phyloP scores from a whole-genome alignment of 2,888 invertebrate species.

The Meteorus colon region DNA sequence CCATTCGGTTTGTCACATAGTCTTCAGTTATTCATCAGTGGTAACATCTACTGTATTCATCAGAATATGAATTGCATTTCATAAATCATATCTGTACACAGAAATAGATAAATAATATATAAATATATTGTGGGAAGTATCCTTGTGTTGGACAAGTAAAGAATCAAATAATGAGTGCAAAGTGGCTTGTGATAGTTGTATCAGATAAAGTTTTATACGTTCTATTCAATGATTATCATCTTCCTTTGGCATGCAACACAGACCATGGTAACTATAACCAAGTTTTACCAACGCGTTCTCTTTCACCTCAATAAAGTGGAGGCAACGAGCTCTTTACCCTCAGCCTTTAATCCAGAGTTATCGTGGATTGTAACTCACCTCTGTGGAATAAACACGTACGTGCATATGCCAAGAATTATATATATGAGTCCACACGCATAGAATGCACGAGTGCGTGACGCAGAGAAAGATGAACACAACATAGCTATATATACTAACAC shows the following conservation, averaged over 20 bases:
- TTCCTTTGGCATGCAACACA: slow-evolving; percentile 33
- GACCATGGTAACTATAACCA: slow-evolving; percentile 21
- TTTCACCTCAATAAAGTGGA: slow-evolving; percentile 31
- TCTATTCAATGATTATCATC: slow-evolving; percentile 48
- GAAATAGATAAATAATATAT: slow-evolving; percentile 3
- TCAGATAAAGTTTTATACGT: slow-evolving; percentile 48
- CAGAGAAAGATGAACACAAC: slow-evolving; percentile 35
- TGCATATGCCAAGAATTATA: slow-evolving; percentile 23
- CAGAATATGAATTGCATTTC: no score
- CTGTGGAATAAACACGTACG: slow-evolving; percentile 33
- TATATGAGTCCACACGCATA: slow-evolving; percentile 26
- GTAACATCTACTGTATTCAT: no score
- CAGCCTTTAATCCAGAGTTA: slow-evolving; percentile 36
- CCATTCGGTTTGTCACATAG: no score
- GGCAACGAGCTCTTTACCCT: slow-evolving; percentile 33
- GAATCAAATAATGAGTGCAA: slow-evolving; percentile 50
- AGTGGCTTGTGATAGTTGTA: slow-evolving; percentile 47
- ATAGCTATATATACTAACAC: slow-evolving; percentile 5
- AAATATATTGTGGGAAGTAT: no score
- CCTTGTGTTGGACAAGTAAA: neutral
- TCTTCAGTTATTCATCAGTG: no score
- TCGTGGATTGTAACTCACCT: slow-evolving; percentile 37
- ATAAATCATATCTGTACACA: neutral
- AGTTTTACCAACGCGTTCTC: slow-evolving; percentile 7
- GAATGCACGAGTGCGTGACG: slow-evolving; percentile 40